phyloP scores from a whole-genome alignment of 1,140 invertebrate species.

The Rhizoglyphus robini region DNA sequence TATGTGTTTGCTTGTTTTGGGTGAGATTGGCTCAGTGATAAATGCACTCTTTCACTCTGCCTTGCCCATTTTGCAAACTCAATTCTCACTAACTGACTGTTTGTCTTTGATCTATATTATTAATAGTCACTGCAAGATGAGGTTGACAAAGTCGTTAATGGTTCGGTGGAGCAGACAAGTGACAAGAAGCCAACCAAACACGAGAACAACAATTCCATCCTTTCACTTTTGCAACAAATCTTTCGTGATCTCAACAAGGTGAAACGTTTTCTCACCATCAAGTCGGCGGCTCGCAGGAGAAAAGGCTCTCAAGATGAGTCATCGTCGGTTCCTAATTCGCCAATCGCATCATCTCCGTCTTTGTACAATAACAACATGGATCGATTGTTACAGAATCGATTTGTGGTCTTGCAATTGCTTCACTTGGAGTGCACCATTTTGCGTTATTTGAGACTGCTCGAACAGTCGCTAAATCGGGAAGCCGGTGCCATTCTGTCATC shows the following conservation, averaged over 20 bases:
- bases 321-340: background rate
- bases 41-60: background rate
- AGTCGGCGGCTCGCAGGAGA: background rate
- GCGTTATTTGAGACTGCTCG: background rate
- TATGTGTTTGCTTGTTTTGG: no score
- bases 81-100: background rate
- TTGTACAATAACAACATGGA: background rate
- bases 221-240: background rate
- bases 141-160: background rate
- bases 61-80: background rate
- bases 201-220: background rate
- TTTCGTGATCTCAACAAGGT: background rate
- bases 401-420: background rate
- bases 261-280: background rate
- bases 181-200: background rate
- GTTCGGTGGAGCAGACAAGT: background rate
- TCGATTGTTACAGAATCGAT: background rate
- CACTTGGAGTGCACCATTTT: constrained; percentile 5
- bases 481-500: background rate
- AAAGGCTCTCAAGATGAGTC: background rate
- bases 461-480: background rate
- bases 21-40: no score
- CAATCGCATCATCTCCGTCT: background rate
- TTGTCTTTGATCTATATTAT: background rate
- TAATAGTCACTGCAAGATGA: background rate